Evolutionary conservation across 2,113 vertebrate genomes (phyloP).

Genomic region (Passer domesticus): DNA sequence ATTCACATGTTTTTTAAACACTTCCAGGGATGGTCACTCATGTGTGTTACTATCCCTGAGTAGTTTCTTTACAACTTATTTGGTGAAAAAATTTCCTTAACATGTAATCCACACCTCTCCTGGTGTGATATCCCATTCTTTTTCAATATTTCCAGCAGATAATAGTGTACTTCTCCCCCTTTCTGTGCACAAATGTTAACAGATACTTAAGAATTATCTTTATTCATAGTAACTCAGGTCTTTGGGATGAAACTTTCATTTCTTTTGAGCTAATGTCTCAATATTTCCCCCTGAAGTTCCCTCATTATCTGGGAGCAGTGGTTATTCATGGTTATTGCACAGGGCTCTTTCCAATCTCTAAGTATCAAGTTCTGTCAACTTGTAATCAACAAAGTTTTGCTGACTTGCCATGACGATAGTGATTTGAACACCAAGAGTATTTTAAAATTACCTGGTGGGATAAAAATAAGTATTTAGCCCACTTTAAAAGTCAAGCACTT

Average conservation of each 20-base stretch:
- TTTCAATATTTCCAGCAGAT: not conserved
- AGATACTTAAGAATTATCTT: not conserved
- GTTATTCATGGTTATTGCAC: not conserved
- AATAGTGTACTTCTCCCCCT: not conserved
- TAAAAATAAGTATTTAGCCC: not conserved
- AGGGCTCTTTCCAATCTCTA: not conserved
- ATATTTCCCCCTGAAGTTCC: not conserved
- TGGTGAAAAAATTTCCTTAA: not conserved
- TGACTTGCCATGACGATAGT: not conserved
- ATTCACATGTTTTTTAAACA: not conserved
- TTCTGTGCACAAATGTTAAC: not conserved
- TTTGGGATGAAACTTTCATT: not conserved
- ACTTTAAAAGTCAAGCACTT: not conserved
- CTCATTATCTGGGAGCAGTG: not conserved
- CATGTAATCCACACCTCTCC: not conserved
- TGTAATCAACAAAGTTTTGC: not conserved
- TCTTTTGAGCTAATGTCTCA: not conserved
- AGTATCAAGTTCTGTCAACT: not conserved
- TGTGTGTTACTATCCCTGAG: not conserved
- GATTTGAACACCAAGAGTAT: not conserved
- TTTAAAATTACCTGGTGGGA: not conserved
- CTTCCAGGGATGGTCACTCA: not conserved
- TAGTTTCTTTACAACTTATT: not conserved
- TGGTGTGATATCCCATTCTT: not conserved
- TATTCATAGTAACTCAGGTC: not conserved